These are phyloP conservation scores for Oxycera nigricornis DNA, from an alignment of 2,888 invertebrate genomes.

Conservation along the genomic window DNA sequence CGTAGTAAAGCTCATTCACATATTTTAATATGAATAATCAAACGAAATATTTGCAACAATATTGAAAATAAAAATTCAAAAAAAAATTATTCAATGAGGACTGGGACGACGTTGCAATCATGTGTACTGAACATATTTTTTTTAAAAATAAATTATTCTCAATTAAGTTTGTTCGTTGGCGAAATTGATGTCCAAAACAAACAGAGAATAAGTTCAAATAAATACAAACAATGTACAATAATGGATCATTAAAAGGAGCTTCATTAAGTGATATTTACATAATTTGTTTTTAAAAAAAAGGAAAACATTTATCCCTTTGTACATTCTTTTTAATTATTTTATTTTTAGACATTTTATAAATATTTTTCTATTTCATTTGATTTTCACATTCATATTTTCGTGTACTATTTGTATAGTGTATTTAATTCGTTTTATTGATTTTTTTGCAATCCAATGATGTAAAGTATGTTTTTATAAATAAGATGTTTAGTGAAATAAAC, in stretches of 20 bases:
- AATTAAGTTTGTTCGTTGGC: too few species aligned
- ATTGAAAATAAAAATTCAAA: background rate
- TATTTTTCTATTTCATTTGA: background rate
- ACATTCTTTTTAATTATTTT: background rate
- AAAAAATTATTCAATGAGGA: background rate
- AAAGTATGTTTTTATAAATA: conserved; percentile 27
- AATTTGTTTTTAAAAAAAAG: background rate
- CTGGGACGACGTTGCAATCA: conserved; percentile 34
- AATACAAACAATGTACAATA: background rate
- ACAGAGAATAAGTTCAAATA: too few species aligned
- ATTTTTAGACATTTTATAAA: background rate
- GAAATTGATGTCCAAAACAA: too few species aligned
- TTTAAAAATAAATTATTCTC: too few species aligned
- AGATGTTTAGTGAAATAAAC: conserved; percentile 33
- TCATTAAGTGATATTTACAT: conserved; percentile 37
- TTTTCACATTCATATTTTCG: conserved; percentile 12
- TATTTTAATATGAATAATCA: background rate
- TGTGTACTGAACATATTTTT: background rate
- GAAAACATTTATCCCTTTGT: background rate
- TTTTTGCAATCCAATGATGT: conserved; percentile 33
- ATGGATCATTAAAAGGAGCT: background rate
- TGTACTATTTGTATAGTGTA: background rate
- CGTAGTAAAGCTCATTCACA: background rate
- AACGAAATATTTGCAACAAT: background rate
- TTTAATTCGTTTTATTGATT: conserved; percentile 25